Conservation (phyloP, 1,140 invertebrate species). For the Cylas formicarius region DNA sequence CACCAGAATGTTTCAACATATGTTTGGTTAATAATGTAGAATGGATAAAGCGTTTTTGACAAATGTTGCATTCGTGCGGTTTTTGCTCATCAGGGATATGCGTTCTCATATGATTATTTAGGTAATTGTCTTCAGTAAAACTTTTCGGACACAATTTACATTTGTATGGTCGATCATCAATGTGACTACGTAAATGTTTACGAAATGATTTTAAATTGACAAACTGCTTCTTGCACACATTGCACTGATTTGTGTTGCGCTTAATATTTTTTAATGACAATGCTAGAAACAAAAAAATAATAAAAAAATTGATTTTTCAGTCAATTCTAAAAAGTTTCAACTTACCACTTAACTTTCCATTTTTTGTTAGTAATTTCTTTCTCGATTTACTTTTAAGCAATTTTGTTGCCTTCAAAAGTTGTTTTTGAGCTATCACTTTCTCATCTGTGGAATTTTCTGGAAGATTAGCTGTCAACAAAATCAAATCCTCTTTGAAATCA, state of each 20-base stretch:
- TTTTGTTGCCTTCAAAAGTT: slow-evolving; percentile 36
- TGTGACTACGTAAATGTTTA: slow-evolving; percentile 96
- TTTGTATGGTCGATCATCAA: slow-evolving; percentile 94
- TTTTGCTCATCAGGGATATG: slow-evolving; percentile 55
- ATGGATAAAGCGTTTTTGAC: slow-evolving; percentile 55
- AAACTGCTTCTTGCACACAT: slow-evolving; percentile 94
- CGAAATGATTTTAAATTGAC: slow-evolving; percentile 97
- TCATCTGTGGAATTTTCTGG: slow-evolving; percentile 32
- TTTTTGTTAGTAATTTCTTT: slow-evolving; percentile 30
- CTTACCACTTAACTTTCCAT: slow-evolving; percentile 1
- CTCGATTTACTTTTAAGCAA: slow-evolving; percentile 34
- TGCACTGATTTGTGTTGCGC: slow-evolving; percentile 53
- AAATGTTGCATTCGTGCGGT: slow-evolving; percentile 53
- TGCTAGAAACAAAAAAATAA: slow-evolving; percentile 16
- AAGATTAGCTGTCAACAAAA: slow-evolving; percentile 16
- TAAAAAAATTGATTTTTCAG: not conserved
- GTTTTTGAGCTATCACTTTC: slow-evolving; percentile 39
- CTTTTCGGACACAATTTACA: slow-evolving; percentile 82
- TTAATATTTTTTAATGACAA: slow-evolving; percentile 30
- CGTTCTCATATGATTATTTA: slow-evolving; percentile 56
- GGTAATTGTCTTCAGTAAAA: slow-evolving; percentile 45
- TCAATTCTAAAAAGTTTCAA: not conserved
- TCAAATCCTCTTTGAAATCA: slow-evolving; percentile 31
- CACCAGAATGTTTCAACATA: slow-evolving; percentile 53
- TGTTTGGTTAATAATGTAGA: slow-evolving; percentile 55